phyloP scores from a whole-genome alignment of 2,113 vertebrate genomes.

The Carassius gibelio region DNA sequence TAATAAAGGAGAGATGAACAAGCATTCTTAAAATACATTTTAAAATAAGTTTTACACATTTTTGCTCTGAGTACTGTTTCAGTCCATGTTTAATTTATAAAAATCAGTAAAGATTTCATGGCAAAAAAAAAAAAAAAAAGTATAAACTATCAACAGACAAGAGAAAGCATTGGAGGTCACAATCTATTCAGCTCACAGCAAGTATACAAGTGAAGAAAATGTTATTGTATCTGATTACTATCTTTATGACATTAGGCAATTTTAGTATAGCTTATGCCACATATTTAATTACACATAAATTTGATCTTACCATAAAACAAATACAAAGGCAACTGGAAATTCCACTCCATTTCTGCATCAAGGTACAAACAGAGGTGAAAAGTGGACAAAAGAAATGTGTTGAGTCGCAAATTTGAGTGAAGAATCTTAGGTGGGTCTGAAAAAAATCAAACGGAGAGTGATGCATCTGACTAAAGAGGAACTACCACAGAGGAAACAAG shows the following conservation, averaged over 20 bases:
- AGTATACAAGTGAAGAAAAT: not conserved
- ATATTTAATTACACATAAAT: not conserved
- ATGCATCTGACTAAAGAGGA: not conserved
- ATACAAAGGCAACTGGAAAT: not conserved
- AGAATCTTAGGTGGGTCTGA: not conserved
- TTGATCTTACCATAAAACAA: not conserved
- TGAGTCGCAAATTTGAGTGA: not conserved
- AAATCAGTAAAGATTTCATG: not conserved
- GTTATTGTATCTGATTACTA: not conserved
- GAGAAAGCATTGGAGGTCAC: not conserved
- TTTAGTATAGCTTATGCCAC: not conserved
- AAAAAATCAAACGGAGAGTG: not conserved
- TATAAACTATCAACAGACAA: not conserved
- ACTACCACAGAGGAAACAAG: not conserved
- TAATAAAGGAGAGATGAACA: not conserved
- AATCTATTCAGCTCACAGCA: not conserved
- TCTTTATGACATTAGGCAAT: not conserved
- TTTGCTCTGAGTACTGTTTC: not conserved
- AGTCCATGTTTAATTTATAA: not conserved
- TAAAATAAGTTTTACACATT: too few species aligned
- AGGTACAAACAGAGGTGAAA: not conserved
- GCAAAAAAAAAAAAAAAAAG: conserved; percentile 6
- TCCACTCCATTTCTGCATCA: not conserved
- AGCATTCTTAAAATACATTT: not conserved
- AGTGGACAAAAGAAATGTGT: not conserved